Conservation (phyloP, 1,140 invertebrate genomes). For the Battus philenor region DNA sequence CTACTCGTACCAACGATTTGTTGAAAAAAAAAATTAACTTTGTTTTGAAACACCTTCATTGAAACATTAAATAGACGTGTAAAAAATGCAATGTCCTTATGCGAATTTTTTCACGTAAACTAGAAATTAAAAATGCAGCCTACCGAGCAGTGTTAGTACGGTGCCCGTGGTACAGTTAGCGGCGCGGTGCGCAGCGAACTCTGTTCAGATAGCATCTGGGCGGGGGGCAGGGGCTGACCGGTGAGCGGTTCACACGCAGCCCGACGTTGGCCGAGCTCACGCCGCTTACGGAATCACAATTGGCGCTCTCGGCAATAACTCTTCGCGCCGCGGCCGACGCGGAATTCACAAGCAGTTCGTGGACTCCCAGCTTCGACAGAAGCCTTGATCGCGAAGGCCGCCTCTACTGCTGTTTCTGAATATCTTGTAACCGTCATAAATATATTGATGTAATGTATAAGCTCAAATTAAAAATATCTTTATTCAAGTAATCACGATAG, state of each 20-base stretch:
- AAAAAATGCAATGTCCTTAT: too few species aligned
- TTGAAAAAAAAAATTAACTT: too few species aligned
- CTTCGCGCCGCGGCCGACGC: constrained; percentile 24
- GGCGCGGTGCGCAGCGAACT: background rate
- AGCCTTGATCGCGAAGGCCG: constrained; percentile 24
- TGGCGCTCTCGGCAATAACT: constrained; percentile 48
- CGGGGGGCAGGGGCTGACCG: background rate
- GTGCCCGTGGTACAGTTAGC: constrained; percentile 3
- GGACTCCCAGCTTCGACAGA: constrained; percentile 16
- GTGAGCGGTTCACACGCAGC: constrained; percentile 19
- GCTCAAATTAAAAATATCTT: too few species aligned
- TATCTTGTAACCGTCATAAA: constrained; percentile 16
- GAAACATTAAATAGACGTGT: too few species aligned
- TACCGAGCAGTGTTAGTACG: background rate
- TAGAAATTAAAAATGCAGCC: background rate
- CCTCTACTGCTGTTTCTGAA: constrained; percentile 18
- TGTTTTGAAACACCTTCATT: too few species aligned
- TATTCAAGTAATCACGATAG: too few species aligned
- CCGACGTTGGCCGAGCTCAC: constrained; percentile 30
- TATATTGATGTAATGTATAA: too few species aligned
- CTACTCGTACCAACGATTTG: too few species aligned
- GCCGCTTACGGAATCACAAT: constrained; percentile 43
- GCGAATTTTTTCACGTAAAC: constrained; percentile 2
- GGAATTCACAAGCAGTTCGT: constrained; percentile 41
- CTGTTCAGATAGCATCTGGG: constrained; percentile 22